phyloP scores from a whole-genome alignment of 2,888 invertebrate genomes.

The Nowickia ferox region DNA sequence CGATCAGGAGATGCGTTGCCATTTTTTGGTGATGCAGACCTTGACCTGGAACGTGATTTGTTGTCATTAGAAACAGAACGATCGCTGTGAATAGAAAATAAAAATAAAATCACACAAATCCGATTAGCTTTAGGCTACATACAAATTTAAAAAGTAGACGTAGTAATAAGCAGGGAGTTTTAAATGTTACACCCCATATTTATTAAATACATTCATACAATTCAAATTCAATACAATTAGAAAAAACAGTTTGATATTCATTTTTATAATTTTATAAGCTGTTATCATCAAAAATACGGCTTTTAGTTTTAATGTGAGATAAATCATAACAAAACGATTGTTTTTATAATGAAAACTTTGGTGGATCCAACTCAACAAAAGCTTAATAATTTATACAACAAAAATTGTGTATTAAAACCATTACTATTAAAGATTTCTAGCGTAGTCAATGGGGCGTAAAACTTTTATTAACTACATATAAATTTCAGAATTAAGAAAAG shows the following conservation, averaged over 20 bases:
- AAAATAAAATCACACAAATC: background rate
- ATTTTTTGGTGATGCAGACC: constrained; percentile 84
- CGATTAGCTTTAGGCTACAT: constrained; percentile 3
- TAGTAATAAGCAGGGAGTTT: background rate
- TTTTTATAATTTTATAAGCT: no score
- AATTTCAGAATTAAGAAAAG: background rate
- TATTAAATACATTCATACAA: background rate
- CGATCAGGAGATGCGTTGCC: constrained; percentile 84
- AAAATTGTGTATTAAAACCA: background rate
- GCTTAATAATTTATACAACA: no score
- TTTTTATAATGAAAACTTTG: no score
- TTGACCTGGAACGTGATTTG: constrained; percentile 84
- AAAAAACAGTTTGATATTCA: no score
- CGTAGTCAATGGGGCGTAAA: constrained; percentile 13
- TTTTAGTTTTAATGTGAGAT: no score
- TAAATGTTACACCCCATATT: constrained; percentile 41
- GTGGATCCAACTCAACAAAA: no score
- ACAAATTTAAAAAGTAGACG: background rate
- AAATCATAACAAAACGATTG: no score
- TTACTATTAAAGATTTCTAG: background rate
- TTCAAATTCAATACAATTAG: no score
- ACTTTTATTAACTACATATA: background rate
- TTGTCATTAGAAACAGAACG: constrained; percentile 89
- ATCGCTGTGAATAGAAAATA: constrained; percentile 84
- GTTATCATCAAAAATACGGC: no score